Percentiles rank a stretch among this genome's conserved stretches.
These are phyloP conservation scores for Apantesis nais DNA, from an alignment of 2,888 invertebrate species.

Conservation along the genomic window DNA sequence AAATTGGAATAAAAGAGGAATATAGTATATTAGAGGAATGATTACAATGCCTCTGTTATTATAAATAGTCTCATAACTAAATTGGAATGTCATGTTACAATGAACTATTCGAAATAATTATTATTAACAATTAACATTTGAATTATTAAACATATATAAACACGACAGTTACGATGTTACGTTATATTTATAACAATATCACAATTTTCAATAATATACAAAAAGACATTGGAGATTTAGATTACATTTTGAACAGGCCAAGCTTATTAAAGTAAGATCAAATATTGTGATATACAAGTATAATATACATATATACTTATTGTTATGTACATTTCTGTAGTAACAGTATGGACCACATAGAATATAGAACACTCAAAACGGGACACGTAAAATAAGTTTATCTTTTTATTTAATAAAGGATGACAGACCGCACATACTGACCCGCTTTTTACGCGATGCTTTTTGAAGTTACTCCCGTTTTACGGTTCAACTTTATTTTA, in stretches of 20 bases:
- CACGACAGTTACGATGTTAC: slow-evolving; percentile 71
- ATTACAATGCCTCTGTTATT: slow-evolving; percentile 37
- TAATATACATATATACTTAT: slow-evolving; percentile 62
- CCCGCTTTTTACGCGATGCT: slow-evolving; percentile 39
- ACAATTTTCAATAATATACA: slow-evolving; percentile 86
- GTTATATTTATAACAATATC: slow-evolving; percentile 82
- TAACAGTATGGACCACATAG: slow-evolving; percentile 66
- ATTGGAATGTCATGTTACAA: slow-evolving; percentile 40
- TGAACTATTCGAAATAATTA: slow-evolving; percentile 29
- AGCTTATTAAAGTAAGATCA: slow-evolving; percentile 80
- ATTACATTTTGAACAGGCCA: slow-evolving; percentile 81
- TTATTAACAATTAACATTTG: slow-evolving; percentile 62
- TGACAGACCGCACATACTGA: slow-evolving; percentile 58
- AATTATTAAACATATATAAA: slow-evolving; percentile 65
- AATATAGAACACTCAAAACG: slow-evolving; percentile 68
- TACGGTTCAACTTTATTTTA: slow-evolving; percentile 9
- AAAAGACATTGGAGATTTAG: slow-evolving; percentile 78
- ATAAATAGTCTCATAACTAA: slow-evolving; percentile 47
- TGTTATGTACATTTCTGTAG: slow-evolving; percentile 68
- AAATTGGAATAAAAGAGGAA: slow-evolving; percentile 13
- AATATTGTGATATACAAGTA: slow-evolving; percentile 71
- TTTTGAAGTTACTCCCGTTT: slow-evolving; percentile 33
- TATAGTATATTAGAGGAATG: slow-evolving; percentile 25
- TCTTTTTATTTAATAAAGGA: slow-evolving; percentile 59
- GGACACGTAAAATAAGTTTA: slow-evolving; percentile 62